These are phyloP conservation scores for Solea senegalensis DNA, from an alignment of 2,113 vertebrate genomes.

Conservation along the genomic window DNA sequence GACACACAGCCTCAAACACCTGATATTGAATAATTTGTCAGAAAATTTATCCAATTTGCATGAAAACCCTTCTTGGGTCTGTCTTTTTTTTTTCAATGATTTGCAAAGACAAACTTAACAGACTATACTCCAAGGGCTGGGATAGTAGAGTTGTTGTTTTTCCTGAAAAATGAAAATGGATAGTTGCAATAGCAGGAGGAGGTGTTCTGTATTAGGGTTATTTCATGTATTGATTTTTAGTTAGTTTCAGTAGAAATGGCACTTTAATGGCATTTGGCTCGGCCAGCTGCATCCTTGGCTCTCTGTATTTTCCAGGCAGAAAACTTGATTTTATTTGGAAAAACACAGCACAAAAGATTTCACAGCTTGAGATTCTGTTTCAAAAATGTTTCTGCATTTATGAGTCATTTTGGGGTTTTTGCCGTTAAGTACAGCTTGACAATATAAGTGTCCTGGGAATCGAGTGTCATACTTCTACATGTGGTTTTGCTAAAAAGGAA, in stretches of 20 bases:
- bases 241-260: slow-evolving; percentile 16
- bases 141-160: neutral
- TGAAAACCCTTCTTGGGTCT: neutral
- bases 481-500: neutral
- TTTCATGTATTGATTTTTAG: slow-evolving; percentile 19
- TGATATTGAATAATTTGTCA: slow-evolving; percentile 12
- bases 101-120: too few species aligned
- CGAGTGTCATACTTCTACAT: neutral
- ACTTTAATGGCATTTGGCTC: slow-evolving; percentile 47
- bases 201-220: slow-evolving; percentile 9
- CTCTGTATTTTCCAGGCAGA: slow-evolving; percentile 33
- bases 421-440: neutral
- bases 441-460: neutral
- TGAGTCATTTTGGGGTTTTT: neutral
- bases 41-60: neutral
- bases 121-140: neutral
- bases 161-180: slow-evolving; percentile 16
- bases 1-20: neutral
- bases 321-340: slow-evolving; percentile 30
- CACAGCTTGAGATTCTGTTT: slow-evolving; percentile 3
- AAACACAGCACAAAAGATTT: slow-evolving; percentile 15
- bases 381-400: neutral
- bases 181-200: slow-evolving; percentile 17
- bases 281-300: slow-evolving; percentile 3
- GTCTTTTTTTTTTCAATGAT: too few species aligned